Percentiles rank a stretch among this genome's conserved stretches.
phyloP scores from a whole-genome alignment of 1,140 invertebrate species.

The Zaprionus vittiger region DNA sequence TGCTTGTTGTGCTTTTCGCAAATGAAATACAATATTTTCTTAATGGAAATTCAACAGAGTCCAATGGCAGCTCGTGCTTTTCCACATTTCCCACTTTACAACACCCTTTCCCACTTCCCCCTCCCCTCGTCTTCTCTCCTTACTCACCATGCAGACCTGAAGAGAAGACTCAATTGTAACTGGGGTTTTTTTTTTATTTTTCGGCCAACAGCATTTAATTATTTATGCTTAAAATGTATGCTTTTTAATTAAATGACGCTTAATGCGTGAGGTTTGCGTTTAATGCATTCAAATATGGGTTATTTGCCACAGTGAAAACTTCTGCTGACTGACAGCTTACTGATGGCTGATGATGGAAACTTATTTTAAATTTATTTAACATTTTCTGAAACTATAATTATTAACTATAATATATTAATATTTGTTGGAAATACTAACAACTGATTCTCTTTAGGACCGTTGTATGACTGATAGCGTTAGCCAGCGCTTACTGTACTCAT shows the following conservation, averaged over 20 bases:
- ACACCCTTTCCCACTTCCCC: too few species aligned
- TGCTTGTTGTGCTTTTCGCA: conserved; percentile 52
- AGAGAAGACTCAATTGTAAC: conserved; percentile 56
- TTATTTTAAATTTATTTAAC: background rate
- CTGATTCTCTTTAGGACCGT: background rate
- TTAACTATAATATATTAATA: too few species aligned
- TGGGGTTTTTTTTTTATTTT: conserved; percentile 10
- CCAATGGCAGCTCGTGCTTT: conserved; percentile 2
- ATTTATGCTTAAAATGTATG: conserved; percentile 39
- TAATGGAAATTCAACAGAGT: conserved; percentile 56
- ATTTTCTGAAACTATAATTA: background rate
- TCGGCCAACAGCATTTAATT: conserved; percentile 53
- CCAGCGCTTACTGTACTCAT: background rate
- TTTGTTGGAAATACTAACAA: too few species aligned
- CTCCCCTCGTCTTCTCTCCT: background rate
- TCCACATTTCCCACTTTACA: background rate
- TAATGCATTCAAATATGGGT: conserved; percentile 37
- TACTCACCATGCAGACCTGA: conserved; percentile 1
- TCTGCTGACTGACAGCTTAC: background rate
- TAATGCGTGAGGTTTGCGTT: conserved; percentile 35
- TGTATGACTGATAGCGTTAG: background rate
- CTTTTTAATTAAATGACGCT: conserved; percentile 59
- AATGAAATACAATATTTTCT: conserved; percentile 64
- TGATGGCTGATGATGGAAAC: too few species aligned
- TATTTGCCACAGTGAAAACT: conserved; percentile 4